phyloP scores from a whole-genome alignment of 2,113 vertebrate species.

The Onychostoma macrolepis region DNA sequence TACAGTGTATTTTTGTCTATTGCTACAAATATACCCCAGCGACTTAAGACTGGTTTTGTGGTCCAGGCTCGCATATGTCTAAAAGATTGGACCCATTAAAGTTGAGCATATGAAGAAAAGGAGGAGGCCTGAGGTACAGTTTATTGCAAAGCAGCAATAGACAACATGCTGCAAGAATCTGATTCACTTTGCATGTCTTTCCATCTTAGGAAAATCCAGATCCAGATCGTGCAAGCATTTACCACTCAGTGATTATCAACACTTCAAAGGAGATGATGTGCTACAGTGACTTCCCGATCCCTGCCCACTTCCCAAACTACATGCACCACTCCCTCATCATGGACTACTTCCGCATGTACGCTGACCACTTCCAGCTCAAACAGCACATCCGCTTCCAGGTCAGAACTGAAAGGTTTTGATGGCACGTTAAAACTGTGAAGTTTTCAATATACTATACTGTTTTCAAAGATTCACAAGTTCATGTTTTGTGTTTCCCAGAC shows the following conservation, averaged over 20 bases:
- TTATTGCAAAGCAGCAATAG: not conserved
- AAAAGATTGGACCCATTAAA: not conserved
- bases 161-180: not conserved
- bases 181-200: not conserved
- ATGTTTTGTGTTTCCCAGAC: conserved; percentile 74
- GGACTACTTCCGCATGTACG: conserved; percentile 88
- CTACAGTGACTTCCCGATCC: conserved; percentile 90
- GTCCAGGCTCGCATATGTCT: no score
- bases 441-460: not conserved
- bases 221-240: conserved; percentile 87
- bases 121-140: not conserved
- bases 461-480: not conserved
- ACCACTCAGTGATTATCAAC: conserved; percentile 89
- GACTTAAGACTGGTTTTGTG: no score
- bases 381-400: conserved; percentile 84
- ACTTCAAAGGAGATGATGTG: conserved; percentile 97
- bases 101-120: not conserved
- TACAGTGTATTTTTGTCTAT: no score
- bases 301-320: conserved; percentile 86
- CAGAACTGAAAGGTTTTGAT: conserved; percentile 46
- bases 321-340: conserved; percentile 89
- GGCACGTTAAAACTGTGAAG: not conserved
- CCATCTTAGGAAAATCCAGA: conserved; percentile 81
- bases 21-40: no score
- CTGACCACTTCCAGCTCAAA: conserved; percentile 80